Evolutionary conservation across 2,113 vertebrate species (phyloP), one percentile per base, ranked within the genome.

Genomic region (Tragelaphus scriptus): DNA sequence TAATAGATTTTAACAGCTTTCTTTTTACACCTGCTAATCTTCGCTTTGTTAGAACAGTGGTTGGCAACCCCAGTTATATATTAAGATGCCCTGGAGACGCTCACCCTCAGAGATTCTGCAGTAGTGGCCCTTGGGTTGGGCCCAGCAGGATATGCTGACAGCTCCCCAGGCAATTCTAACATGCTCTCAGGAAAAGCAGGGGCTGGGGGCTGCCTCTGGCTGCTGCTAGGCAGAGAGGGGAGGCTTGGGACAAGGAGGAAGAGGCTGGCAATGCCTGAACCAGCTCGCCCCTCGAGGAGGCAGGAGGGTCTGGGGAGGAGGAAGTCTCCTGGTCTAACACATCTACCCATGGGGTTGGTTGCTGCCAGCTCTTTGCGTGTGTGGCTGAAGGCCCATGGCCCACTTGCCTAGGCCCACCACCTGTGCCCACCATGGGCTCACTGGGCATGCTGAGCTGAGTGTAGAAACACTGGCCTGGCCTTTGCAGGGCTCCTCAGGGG

Each of bases 291-390:
- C n/a, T 7, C 1, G 3, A 30, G 58, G 59, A 25, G 56, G 10
- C 1, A 0, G 17, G 26, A 16, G n/a, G 59, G n/a, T 12, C n/a
- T 3, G 17, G 40, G 32, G 21, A 28, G 32, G 65, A 84, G 81
- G 36, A 55, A 15, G 19, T 68, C 32, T 44, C 51, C 49, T 53
- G 12, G 80, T 75, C 53, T 28, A 7, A 40, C 56, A 14, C 32
- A 1, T 65, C 61, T 2, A 1, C 21, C n/a, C 36, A 11, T 10
- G n/a, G 5, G 71, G 3, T 26, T 0, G 1, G n/a, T 47, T 51
- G 89, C 65, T 51, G 79, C 89, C 68, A 23, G 68, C 58, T 58
- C 6, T 90, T 44, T 68, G 21, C 26, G 0, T 2, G 0, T 9
- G 86, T 23, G 75, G 5, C 75, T 15, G 28, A 10, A 51, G 63